Percentiles rank a stretch among this genome's conserved stretches.
Evolutionary conservation across 35 echinoderm and acorn worm genomes (phyloP).

Genomic region (Hemicentrotus pulcherrimus): DNA sequence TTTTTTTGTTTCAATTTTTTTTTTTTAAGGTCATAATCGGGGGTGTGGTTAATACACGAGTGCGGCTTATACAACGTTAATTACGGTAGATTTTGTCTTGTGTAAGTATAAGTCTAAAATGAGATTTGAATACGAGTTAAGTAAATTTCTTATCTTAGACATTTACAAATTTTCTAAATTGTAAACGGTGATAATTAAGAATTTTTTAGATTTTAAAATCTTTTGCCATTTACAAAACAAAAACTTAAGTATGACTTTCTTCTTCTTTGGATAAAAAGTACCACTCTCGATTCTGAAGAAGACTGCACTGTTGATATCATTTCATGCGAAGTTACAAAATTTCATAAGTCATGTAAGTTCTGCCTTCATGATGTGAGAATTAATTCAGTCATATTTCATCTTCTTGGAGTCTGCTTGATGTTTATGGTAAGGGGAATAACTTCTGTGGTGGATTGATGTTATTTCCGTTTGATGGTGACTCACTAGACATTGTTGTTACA

Average conservation of each 20-base stretch:
- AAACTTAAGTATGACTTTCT: not conserved
- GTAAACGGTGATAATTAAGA: no score
- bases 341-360: slow-evolving; percentile 1
- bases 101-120: no score
- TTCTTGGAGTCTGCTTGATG: not conserved
- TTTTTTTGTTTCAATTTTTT: no score
- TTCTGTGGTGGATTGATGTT: not conserved
- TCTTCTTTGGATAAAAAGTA: not conserved
- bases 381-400: not conserved
- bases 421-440: not conserved
- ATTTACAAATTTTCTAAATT: no score
- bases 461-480: not conserved
- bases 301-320: not conserved
- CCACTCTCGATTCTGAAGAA: not conserved
- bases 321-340: not conserved
- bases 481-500: not conserved
- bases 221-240: no score
- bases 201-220: no score
- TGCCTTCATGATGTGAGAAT: not conserved
- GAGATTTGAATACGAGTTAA: no score
- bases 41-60: no score
- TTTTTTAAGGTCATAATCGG: no score
- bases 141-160: no score
- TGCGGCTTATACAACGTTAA: no score
- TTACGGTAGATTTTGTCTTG: no score